Conservation (phyloP, 1,140 invertebrate genomes). For the Acromyrmex heyeri region DNA sequence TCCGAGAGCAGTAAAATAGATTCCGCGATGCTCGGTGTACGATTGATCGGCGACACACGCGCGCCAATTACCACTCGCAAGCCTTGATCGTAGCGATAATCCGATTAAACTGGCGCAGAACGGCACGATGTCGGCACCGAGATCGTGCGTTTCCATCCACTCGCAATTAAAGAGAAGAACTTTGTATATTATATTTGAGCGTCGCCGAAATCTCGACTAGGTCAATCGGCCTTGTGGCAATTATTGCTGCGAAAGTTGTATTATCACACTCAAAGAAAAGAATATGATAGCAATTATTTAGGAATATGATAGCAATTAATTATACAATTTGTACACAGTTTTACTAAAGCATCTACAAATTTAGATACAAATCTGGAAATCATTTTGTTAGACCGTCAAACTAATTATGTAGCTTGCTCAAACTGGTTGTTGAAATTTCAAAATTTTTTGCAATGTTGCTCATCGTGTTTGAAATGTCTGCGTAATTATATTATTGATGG, state of each 20-base stretch:
- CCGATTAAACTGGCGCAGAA: slow-evolving; percentile 76
- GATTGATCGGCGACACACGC: slow-evolving; percentile 80
- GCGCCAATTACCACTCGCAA: slow-evolving; percentile 79
- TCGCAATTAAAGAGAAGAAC: not conserved
- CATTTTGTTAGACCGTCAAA: too few relatives aligned
- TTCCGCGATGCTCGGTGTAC: slow-evolving; percentile 74
- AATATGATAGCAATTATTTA: too few relatives aligned
- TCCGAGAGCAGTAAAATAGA: slow-evolving; percentile 77
- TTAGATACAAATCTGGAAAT: too few relatives aligned
- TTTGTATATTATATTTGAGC: too few relatives aligned
- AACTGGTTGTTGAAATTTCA: too few relatives aligned
- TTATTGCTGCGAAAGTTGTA: not conserved
- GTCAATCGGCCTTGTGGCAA: not conserved
- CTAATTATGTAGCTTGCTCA: too few relatives aligned
- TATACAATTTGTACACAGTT: too few relatives aligned
- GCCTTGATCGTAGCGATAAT: slow-evolving; percentile 81
- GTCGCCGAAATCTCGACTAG: not conserved
- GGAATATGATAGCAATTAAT: too few relatives aligned
- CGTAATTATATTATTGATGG: too few relatives aligned
- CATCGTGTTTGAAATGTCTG: too few relatives aligned
- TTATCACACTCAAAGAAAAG: not conserved
- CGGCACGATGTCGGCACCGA: not conserved
- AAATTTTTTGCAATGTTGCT: too few relatives aligned
- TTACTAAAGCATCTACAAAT: too few relatives aligned
- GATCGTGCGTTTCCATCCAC: not conserved